Evolutionary conservation across 2,113 vertebrate species (phyloP), one percentile per base, ranked within the genome.

Genomic region (Pavo muticus): DNA sequence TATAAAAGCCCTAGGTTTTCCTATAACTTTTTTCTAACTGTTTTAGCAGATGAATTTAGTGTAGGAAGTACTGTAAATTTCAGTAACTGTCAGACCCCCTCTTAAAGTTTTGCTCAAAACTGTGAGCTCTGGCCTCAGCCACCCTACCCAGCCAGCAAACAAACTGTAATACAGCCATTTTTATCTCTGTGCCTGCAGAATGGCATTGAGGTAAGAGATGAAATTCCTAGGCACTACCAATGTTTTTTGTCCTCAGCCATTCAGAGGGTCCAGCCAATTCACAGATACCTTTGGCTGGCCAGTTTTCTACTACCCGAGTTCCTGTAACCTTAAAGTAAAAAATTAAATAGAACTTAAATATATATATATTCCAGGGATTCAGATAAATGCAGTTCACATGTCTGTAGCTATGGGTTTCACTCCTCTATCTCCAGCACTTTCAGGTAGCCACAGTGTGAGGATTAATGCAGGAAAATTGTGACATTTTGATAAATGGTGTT

Each of bases 191-290:
- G 30, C 61, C 70, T 16, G 42, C 50, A 52, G n/a, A 48, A 3
- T 3, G 0, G 3, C 5, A 0, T 39, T 40, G 16, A 47, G 0
- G 29, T 21, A 48, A 15, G 56, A 19, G 37, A 3, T 8, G 78
- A 74, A 30, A 3, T 32, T 89, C 40, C 14, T 11, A 13, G 30
- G 52, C 19, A n/a, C 1, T n/a, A 11, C 1, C 12, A 37, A 1
- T 1, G 14, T 4, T 17, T 44, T 44, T 35, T 67, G 19, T 40
- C 56, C 40, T 5, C 40, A 64, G 40, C 30, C 40, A 3, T 47
- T 15, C 39, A 86, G 52, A 48, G 78, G 42, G 2, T 37, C 40
- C 59, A 73, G 21, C 19, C 32, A 5, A 6, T 56, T 63, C 25
- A 2, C 15, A 20, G 24, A 48, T 21, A 0, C 7, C 16, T 56